Evolutionary conservation across 2,113 vertebrate genomes (phyloP).

Genomic region (Aphelocoma coerulescens): DNA sequence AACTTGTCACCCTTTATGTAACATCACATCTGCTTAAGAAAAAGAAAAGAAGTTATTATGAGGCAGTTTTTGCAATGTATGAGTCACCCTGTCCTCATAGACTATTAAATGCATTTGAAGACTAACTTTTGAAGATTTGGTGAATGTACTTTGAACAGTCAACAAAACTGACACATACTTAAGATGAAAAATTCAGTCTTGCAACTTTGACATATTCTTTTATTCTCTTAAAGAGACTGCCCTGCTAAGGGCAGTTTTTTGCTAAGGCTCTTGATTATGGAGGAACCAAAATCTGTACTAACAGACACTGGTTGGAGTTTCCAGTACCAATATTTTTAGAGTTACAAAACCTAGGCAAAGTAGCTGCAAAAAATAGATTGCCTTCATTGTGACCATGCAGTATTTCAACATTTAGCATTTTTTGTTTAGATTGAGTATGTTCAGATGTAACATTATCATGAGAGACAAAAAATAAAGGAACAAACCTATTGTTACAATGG

Average conservation of each 20-base stretch:
- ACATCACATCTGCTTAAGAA: conserved; percentile 2
- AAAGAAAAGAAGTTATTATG: background rate
- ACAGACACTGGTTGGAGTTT: background rate
- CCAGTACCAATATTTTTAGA: background rate
- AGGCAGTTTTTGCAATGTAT: background rate
- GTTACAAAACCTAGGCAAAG: background rate
- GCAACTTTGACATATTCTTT: background rate
- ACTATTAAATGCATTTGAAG: background rate
- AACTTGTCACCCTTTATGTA: background rate
- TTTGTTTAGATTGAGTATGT: background rate
- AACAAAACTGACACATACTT: background rate
- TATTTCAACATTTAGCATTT: background rate
- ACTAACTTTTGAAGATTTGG: background rate
- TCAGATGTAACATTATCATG: background rate
- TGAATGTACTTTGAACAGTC: background rate
- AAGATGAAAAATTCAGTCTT: background rate
- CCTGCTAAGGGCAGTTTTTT: background rate
- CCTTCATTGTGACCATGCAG: fast-evolving
- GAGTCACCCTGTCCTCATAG: background rate
- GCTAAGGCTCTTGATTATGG: background rate
- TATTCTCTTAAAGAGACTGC: background rate
- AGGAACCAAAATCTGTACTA: background rate
- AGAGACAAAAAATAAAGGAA: background rate
- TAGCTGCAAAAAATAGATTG: background rate
- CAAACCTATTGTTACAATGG: background rate